A percentile compares a stretch with the other conserved stretches of the same genome.
These are phyloP conservation scores for Melierax canorus DNA, from an alignment of 2,113 vertebrate genomes.

Conservation along the genomic window DNA sequence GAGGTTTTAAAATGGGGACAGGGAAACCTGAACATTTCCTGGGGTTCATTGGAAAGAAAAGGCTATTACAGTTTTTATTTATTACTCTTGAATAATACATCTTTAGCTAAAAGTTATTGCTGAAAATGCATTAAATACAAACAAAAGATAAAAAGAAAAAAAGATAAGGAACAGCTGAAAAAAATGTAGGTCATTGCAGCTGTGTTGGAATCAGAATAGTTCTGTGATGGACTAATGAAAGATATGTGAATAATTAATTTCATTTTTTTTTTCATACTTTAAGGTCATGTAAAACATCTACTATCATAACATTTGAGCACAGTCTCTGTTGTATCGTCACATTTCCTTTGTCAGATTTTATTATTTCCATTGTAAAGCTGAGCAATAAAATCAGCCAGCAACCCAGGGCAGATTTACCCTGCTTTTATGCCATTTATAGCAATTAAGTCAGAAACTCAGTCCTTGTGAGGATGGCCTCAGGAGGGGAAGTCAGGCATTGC, in stretches of 20 bases:
- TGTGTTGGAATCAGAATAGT: not conserved
- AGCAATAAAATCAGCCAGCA: not conserved
- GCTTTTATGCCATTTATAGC: not conserved
- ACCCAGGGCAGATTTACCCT: not conserved
- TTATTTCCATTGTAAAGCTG: not conserved
- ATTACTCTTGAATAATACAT: not conserved
- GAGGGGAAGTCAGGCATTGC: not conserved
- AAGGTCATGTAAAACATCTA: not conserved
- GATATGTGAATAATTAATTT: not conserved
- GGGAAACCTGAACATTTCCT: not conserved
- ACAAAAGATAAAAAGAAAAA: not conserved
- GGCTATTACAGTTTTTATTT: not conserved
- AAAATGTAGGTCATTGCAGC: not conserved
- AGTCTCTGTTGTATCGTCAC: not conserved
- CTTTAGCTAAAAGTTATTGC: not conserved
- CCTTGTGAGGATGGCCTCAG: not conserved
- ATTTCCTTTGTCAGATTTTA: not conserved
- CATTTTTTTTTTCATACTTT: not conserved
- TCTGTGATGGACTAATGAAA: not conserved
- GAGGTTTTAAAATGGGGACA: not conserved
- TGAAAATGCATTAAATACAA: not conserved
- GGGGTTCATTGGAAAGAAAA: not conserved
- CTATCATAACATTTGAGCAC: not conserved
- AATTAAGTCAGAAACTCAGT: not conserved
- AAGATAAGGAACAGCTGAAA: not conserved